Base-by-base conservation (phyloP, 53 echinoderm and acorn worm species). In the Pentamera pediparva region DNA sequence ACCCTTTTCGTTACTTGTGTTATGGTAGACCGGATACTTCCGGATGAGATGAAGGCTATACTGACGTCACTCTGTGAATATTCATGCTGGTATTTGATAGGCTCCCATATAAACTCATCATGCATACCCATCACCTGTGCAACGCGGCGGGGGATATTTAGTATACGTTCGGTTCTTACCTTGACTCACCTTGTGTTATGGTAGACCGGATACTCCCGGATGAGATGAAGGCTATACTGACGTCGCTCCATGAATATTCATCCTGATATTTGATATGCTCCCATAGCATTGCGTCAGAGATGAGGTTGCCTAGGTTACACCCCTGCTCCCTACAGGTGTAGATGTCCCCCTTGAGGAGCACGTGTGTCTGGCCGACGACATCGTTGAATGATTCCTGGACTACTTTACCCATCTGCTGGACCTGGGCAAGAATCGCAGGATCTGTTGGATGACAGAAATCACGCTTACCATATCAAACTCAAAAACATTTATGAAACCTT, bases 271-370 rank as follows among this genome's bases (percentile, higher is more conserved):
- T 87, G 35, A 84, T 59, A 31, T 84, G 81, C 60, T 87, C 79
- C 31, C 90, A 78, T 21, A 95, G 76, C 74, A 79, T 82, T 1
- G 76, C 90, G 43, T 95, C 95, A 17, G 82, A 61, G 0, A 94
- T 45, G 8, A 90, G 56, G 62, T 95, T 95, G 27, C 95, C 95
- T 17, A 95, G 74, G 80, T 95, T 95, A 50, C 95, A 95, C 55
- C 90, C 95, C 17, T 47, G 61, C 48, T 85, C 60, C 4, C 95
- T 84, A 51, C 95, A 95, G 56, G 37, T 65, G 25, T 33, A 11
- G 6, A 76, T 62, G 0, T 63, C 73, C 2, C 90, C 87, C 19
- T 95, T 77, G 18, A 95, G 84, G 20, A 85, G 64, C 3, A 90
- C 95, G 49, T 90, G 82, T 0, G 87, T 76, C 54, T 71, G 52